Evolutionary conservation across 2,113 vertebrate genomes (phyloP), one percentile per base, ranked within the genome.

Genomic region (Peucedramus taeniatus): DNA sequence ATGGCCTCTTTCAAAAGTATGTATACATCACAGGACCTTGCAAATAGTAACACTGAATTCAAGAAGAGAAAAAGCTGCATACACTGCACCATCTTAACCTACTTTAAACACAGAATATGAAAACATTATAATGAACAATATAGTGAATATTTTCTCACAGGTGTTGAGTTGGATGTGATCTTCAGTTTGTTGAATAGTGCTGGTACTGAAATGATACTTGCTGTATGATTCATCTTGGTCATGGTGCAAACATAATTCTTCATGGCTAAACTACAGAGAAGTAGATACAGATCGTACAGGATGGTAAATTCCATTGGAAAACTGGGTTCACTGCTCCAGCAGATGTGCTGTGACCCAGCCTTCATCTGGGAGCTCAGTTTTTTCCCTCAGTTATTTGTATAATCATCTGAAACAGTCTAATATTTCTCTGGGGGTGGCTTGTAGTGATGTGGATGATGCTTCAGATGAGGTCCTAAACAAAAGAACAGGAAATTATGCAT

Each of bases 361-460:
- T n/a, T 84, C 57, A 54, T 47, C 51, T 76, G 64, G 82, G 20
- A 86, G 80, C 26, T 87, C 77, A 66, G 89, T 76, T 87, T 63
- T 65, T 54, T 35, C 61, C 47, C 19, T 37, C 39, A 68, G 66
- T 89, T 84, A 88, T 59, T 50, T 54, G 23, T 31, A 86, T 83
- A 69, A 39, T 49, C 59, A 64, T 20, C 20, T 44, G 37, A 85
- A 74, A 37, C 44, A 81, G 82, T 74, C 98, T 97, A 99, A 89
- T 99, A 98, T 90, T 98, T 99, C 94, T 98, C 98, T 63, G 98
- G 98, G 7, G 98, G 94, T 18, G 98, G 96, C 92, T 97, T 98
- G 91, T 98, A 98, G 80, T 98, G 98, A 90, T 98, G 98, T 37
- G 98, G 86, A 90, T 98, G 98, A 83, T 98, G 99, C 76, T 98